Evolutionary conservation across 2,797 vertebrate genomes (phyloP).

Genomic region (Acanthurus leucopareius): DNA sequence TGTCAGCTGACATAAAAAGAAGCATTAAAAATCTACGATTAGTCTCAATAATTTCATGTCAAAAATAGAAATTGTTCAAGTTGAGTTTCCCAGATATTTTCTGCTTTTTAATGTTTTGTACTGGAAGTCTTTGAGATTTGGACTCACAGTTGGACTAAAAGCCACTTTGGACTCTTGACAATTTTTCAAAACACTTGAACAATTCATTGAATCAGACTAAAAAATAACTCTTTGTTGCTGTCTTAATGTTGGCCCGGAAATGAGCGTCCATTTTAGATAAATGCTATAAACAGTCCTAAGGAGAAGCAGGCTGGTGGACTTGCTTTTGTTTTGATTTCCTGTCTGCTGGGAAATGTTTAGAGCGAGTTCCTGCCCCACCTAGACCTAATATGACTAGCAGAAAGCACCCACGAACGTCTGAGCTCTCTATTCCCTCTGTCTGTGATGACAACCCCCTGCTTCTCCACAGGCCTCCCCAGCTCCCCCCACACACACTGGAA

Average conservation of each 20-base stretch:
- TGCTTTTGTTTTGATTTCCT: conserved; percentile 81
- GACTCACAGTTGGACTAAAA: too few relatives aligned
- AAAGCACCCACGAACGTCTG: conserved; percentile 57
- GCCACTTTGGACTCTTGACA: too few relatives aligned
- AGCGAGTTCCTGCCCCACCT: conserved; percentile 80
- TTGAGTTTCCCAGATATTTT: background rate
- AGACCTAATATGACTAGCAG: conserved; percentile 60
- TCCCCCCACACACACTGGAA: conserved; percentile 67
- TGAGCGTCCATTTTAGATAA: conserved; percentile 31
- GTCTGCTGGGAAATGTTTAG: conserved; percentile 76
- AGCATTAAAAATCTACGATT: background rate
- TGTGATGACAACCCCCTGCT: conserved; percentile 77
- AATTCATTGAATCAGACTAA: background rate
- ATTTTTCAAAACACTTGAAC: background rate
- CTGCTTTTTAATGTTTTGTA: too few relatives aligned
- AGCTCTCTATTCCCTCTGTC: conserved; percentile 52
- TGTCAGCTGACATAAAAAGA: too few relatives aligned
- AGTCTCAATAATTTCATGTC: background rate
- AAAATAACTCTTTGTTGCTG: background rate
- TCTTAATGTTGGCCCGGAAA: background rate
- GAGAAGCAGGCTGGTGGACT: conserved; percentile 39
- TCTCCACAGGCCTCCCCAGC: conserved; percentile 61
- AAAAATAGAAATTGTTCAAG: background rate
- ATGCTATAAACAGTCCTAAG: conserved; percentile 10
- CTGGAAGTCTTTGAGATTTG: too few relatives aligned